A percentile compares a stretch with the other conserved stretches of the same genome.
Conservation (phyloP, 2,888 invertebrate genomes). For the Caradrina kadenii region DNA sequence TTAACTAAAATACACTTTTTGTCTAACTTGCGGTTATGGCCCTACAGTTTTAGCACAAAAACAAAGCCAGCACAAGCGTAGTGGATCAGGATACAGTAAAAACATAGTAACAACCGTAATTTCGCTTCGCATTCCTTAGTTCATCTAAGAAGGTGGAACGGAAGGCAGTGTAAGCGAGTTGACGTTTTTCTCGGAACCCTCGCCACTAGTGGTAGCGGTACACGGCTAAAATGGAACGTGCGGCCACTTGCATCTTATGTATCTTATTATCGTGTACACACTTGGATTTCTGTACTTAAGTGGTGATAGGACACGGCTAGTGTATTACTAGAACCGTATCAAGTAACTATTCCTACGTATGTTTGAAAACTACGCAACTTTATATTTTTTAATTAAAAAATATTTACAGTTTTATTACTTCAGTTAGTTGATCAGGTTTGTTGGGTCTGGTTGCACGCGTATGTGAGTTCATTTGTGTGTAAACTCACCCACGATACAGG, state of each 20-base stretch:
- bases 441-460: no score
- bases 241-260: slow-evolving; percentile 53
- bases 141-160: slow-evolving; percentile 69
- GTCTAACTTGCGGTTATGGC: slow-evolving; percentile 6
- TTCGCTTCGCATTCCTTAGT: slow-evolving; percentile 65
- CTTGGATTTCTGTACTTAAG: slow-evolving; percentile 48
- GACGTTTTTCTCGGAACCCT: slow-evolving; percentile 70
- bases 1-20: slow-evolving; percentile 9
- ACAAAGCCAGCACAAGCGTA: slow-evolving; percentile 28
- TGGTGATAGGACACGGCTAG: slow-evolving; percentile 23
- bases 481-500: no score
- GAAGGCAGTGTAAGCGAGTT: slow-evolving; percentile 64
- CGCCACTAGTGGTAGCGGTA: slow-evolving; percentile 50
- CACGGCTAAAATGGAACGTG: slow-evolving; percentile 58
- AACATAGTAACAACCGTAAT: slow-evolving; percentile 63
- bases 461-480: no score
- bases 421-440: no score
- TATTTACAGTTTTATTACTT: neutral
- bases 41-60: slow-evolving; percentile 40
- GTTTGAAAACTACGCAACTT: neutral
- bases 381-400: neutral
- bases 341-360: neutral
- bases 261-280: slow-evolving; percentile 47
- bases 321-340: slow-evolving; percentile 36
- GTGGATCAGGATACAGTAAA: slow-evolving; percentile 49